Percentiles rank a stretch among this genome's conserved stretches.
phyloP scores from a whole-genome alignment of 2,113 vertebrate genomes.

The Apteryx mantelli region DNA sequence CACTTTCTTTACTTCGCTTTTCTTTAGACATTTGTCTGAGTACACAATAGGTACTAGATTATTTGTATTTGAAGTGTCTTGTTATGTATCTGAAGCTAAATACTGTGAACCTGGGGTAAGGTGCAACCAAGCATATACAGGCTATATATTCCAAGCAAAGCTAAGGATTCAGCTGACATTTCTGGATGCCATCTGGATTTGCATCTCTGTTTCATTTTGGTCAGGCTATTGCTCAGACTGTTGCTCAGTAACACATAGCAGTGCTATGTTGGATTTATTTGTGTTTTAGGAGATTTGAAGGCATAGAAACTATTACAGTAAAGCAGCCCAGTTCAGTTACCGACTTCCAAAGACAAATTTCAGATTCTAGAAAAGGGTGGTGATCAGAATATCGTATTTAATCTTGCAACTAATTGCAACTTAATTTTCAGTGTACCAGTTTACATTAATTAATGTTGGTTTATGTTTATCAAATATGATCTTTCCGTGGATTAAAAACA shows the following conservation, averaged over 20 bases:
- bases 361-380: background rate
- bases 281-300: background rate
- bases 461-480: background rate
- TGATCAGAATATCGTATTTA: background rate
- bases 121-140: background rate
- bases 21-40: background rate
- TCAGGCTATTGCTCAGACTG: background rate
- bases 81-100: background rate
- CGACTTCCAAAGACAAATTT: background rate
- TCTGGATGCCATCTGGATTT: background rate
- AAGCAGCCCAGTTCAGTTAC: background rate
- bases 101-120: background rate
- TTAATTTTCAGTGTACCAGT: background rate
- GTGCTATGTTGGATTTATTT: background rate
- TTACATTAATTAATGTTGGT: background rate
- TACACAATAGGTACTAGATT: background rate
- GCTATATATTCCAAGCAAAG: rapidly evolving
- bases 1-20: background rate
- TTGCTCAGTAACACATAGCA: background rate
- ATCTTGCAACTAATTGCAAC: background rate
- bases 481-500: background rate
- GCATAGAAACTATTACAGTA: background rate
- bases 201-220: background rate
- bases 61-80: background rate
- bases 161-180: background rate